Base-by-base conservation (phyloP, 2,888 invertebrate species). In the Tyria jacobaeae region DNA sequence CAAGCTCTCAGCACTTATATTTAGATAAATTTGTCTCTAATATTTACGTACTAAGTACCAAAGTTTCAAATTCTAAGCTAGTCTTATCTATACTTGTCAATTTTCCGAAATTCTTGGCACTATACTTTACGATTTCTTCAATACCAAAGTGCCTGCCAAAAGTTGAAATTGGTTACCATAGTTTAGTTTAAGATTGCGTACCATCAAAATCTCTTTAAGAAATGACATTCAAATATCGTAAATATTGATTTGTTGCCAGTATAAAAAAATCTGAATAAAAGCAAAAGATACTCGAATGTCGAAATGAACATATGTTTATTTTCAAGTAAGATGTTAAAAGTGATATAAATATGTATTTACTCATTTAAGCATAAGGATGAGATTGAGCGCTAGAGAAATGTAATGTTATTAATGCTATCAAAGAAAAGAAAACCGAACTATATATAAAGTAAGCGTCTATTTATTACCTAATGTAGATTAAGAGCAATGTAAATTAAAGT, bases 1-100 rank as follows among this genome's bases (percentile, higher is more conserved):
- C 96, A 96, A 83, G 95, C 96, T 61, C 95, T 96, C 53, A 96
- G 95, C 71, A 95, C 96, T 79, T 96, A 96, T 78, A 96, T 96
- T 66, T 96, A 90, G 82, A 63, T 57, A 31, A 55, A 57, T 60
- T 62, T 50, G 47, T 31, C 44, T 53, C 57, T 60, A 65, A 44
- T 25, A 56, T 53, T 52, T 44, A 62, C 55, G n/a, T 41, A 49
- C 21, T 56, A 41, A 21, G 41, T 48, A 68, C 62, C 62, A 63
- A 68, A 50, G 37, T 66, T 70, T 64, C 47, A 57, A 56, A 62
- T 56, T n/a, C 31, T 50, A 64, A 57, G 14, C 59, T 70, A 75
- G 62, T 63, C 60, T 58, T 62, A 67, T 15, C 41, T 70, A 50
- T 62, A 76, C 64, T 77, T 74, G 76, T 73, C 73, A 71, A 75